Percentiles rank a stretch among this genome's conserved stretches.
Evolutionary conservation across 2,888 invertebrate genomes (phyloP).

Genomic region (Resseliella maxima): DNA sequence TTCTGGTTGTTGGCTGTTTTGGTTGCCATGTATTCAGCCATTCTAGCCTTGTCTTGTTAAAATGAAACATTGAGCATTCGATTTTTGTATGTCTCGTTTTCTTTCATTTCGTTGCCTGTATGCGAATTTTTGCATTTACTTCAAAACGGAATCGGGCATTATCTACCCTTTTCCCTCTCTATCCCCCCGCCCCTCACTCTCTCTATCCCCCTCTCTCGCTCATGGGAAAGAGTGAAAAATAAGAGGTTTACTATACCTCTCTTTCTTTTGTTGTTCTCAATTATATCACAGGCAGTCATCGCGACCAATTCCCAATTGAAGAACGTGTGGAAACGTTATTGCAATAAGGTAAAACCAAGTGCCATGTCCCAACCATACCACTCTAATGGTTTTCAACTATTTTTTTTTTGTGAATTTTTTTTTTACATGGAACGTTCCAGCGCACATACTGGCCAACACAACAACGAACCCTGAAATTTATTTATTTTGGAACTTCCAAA

Average conservation of each 20-base stretch:
- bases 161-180: no score
- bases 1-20: slow-evolving; percentile 52
- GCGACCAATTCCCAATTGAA: slow-evolving; percentile 8
- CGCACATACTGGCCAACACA: slow-evolving; percentile 26
- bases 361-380: background rate
- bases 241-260: no score
- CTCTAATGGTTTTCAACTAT: background rate
- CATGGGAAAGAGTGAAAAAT: no score
- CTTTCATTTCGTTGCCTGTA: background rate
- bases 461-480: background rate
- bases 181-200: no score
- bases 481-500: slow-evolving; percentile 43
- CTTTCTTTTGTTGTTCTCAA: no score
- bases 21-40: slow-evolving; percentile 11
- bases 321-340: background rate
- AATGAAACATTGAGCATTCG: background rate
- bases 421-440: background rate
- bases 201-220: background rate
- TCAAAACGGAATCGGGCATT: no score
- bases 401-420: slow-evolving; percentile 48
- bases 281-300: background rate
- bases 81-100: background rate
- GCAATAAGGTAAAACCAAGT: background rate
- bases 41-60: background rate
- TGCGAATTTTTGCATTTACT: no score